These are phyloP conservation scores for Xylocampa areola DNA, from an alignment of 2,888 invertebrate species.

Conservation along the genomic window DNA sequence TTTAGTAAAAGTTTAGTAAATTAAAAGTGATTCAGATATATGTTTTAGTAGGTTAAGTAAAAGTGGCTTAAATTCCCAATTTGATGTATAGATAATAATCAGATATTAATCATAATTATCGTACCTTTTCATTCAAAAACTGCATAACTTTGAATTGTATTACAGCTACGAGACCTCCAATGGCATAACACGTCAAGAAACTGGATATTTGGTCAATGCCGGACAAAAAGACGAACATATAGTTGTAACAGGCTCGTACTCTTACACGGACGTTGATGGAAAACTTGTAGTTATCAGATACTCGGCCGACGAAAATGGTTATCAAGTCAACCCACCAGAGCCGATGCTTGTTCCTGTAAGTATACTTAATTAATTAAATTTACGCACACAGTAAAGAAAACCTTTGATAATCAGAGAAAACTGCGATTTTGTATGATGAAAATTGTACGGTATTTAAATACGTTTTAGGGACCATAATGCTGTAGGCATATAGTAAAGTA, in stretches of 20 bases:
- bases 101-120: no score
- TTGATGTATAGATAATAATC: not conserved
- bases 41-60: no score
- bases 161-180: constrained; percentile 91
- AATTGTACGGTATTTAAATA: no score
- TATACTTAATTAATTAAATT: not conserved
- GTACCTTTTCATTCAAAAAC: no score
- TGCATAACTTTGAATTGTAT: constrained; percentile 25
- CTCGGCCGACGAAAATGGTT: constrained; percentile 46
- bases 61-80: not conserved
- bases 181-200: constrained; percentile 91
- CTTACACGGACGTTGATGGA: constrained; percentile 66
- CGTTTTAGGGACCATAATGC: no score
- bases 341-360: constrained; percentile 1
- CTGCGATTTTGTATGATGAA: no score
- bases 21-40: no score
- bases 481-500: no score
- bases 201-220: constrained; percentile 84
- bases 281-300: constrained; percentile 55
- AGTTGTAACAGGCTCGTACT: constrained; percentile 64
- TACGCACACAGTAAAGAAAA: no score
- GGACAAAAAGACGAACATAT: constrained; percentile 64
- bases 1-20: no score
- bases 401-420: no score
- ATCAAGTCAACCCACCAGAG: not conserved